Base-by-base conservation (phyloP, 2,113 vertebrate genomes). In the Andinoacara biseriatus region DNA sequence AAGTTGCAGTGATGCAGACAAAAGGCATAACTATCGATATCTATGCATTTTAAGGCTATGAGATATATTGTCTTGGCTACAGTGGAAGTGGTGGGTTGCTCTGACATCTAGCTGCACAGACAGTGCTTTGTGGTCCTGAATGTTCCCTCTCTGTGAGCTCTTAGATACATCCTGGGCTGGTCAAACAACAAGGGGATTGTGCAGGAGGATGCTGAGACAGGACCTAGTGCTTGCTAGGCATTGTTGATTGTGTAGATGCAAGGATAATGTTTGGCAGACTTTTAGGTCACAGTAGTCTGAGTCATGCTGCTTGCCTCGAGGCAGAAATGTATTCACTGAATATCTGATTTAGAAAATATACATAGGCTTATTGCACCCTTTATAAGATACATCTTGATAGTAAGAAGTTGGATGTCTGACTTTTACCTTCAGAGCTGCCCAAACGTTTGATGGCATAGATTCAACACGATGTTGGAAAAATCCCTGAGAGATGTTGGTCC, bases 241-340 rank as follows among this genome's bases (percentile, higher is more conserved):
- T 87, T 93, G 92, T 94, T 46, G 78, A 89, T 92, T 89, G 90
- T 92, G 78, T 67, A 40, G 84, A 90, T 85, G 38, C 57, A 85
- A 78, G 52, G 74, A 85, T 89, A 91, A 91, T 86, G 86, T 93
- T 92, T 93, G 92, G 88, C 94, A 93, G 90, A 89, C 80, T 56
- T 58, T 88, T 82, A 58, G 82, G 88, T 93, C 92, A 90, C 91
- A 92, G 74, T 83, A 67, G 60, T 43, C 46, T 84, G 80, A 86
- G 52, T 84, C 81, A 80, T 60, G 76, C 46, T 67, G 13, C 29
- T 29, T 58, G 62, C 52, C 62, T 26, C 2, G 24, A 87, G 69
- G 67, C 56, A 10, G 59, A 65, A 29, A 46, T 33, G 78, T 38
- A 20, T 43, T 58, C 65, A 63, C n/a, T 14, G 20, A 38, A 49